These are phyloP conservation scores for Brienomyrus longianalis DNA, from an alignment of 2,113 vertebrate genomes.

Conservation along the genomic window DNA sequence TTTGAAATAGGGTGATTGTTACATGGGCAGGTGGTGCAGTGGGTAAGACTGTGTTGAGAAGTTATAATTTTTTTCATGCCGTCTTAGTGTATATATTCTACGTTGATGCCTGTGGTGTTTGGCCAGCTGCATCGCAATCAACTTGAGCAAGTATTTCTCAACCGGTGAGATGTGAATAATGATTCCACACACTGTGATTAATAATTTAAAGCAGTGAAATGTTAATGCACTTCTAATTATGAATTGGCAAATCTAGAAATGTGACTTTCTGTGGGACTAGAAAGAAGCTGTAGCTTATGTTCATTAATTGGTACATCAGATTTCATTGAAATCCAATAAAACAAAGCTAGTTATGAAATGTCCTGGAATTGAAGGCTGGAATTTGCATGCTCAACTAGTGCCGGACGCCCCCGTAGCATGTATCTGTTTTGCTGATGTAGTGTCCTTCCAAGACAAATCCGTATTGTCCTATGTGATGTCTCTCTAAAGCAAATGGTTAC, in stretches of 20 bases:
- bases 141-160: background rate
- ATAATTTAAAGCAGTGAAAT: background rate
- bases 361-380: background rate
- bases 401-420: background rate
- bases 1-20: background rate
- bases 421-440: background rate
- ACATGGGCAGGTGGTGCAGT: background rate
- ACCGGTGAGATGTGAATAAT: background rate
- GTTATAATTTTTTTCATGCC: background rate
- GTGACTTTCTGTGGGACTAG: background rate
- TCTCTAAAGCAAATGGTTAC: background rate
- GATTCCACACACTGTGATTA: background rate
- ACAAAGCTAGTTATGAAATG: background rate
- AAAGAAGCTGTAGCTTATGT: background rate
- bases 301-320: background rate
- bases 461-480: background rate
- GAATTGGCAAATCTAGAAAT: background rate
- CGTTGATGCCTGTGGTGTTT: background rate
- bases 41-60: background rate
- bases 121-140: background rate
- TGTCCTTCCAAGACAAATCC: background rate
- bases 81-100: background rate
- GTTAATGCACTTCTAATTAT: background rate
- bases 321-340: background rate
- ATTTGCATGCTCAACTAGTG: background rate